phyloP scores from a whole-genome alignment of 2,888 invertebrate genomes.

The Drosophila siamana region DNA sequence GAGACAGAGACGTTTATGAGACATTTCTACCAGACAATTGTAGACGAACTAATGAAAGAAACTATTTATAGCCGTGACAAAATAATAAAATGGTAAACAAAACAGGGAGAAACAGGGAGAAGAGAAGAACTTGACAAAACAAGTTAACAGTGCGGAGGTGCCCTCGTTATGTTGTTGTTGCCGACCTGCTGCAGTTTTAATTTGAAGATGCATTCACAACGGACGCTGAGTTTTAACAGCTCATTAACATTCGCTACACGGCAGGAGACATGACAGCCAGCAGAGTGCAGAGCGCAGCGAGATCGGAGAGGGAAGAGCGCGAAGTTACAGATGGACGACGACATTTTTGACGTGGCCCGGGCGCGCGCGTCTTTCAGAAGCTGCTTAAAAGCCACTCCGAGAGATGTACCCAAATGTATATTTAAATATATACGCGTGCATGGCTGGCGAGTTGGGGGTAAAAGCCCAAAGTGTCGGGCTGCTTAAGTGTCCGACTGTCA shows the following conservation, averaged over 20 bases:
- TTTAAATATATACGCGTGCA: conserved; percentile 19
- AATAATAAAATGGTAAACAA: conserved; percentile 37
- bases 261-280: conserved; percentile 49
- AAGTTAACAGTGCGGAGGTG: conserved; percentile 36
- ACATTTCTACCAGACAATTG: conserved; percentile 44
- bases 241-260: conserved; percentile 71
- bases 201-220: conserved; percentile 45
- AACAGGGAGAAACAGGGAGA: neutral
- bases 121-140: conserved; percentile 18
- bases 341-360: conserved; percentile 56
- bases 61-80: conserved; percentile 65
- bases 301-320: neutral
- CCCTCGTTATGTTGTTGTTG: neutral
- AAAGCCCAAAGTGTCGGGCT: conserved; percentile 75
- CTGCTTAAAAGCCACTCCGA: conserved; percentile 77
- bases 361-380: conserved; percentile 63
- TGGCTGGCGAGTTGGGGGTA: conserved; percentile 32
- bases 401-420: conserved; percentile 50
- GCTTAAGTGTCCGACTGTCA: conserved; percentile 68
- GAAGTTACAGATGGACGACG: conserved; percentile 32
- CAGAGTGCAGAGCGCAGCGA: too few species aligned
- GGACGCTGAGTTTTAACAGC: conserved; percentile 67
- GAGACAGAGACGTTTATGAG: conserved; percentile 22
- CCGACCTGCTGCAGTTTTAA: conserved; percentile 51
- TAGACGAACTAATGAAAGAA: conserved; percentile 62